Evolutionary conservation across 2,113 vertebrate genomes (phyloP).

Genomic region (Ornithorhynchus anatinus): DNA sequence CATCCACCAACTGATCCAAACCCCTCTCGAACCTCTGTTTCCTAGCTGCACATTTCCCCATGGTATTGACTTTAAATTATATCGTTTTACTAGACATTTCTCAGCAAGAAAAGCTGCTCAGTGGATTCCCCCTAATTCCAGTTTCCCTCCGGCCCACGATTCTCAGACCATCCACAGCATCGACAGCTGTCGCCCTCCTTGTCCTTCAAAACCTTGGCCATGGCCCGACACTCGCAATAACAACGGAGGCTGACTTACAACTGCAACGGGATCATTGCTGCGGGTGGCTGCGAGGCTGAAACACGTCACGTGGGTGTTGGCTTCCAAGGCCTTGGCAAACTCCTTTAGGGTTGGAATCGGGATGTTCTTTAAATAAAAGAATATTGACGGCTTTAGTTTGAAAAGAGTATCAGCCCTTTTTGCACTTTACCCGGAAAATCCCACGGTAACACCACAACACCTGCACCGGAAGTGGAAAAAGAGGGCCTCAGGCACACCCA

Average conservation of each 20-base stretch:
- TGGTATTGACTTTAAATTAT: too few species aligned
- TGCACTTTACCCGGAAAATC: background rate
- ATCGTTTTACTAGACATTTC: too few species aligned
- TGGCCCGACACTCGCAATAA: fast-evolving
- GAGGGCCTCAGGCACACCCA: too few species aligned
- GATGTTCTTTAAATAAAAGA: slow-evolving; percentile 85
- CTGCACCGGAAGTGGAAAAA: too few species aligned
- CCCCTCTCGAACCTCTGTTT: too few species aligned
- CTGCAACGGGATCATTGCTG: slow-evolving; percentile 93
- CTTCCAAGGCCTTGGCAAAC: slow-evolving; percentile 93
- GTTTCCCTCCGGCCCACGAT: too few species aligned
- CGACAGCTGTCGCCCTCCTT: fast-evolving
- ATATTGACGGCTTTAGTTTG: background rate
- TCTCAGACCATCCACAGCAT: too few species aligned
- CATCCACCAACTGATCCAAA: too few species aligned
- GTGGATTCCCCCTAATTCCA: too few species aligned
- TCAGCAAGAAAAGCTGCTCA: too few species aligned
- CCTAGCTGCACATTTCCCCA: too few species aligned
- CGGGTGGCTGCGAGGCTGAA: slow-evolving; percentile 94
- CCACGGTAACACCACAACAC: too few species aligned
- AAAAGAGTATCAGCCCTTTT: background rate
- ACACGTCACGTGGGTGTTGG: slow-evolving; percentile 85
- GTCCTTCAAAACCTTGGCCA: background rate
- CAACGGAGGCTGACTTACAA: slow-evolving; percentile 73
- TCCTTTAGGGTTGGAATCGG: slow-evolving; percentile 96